Evolutionary conservation across 2,888 invertebrate genomes (phyloP).

Genomic region (Scrobipalpa atriplicella): DNA sequence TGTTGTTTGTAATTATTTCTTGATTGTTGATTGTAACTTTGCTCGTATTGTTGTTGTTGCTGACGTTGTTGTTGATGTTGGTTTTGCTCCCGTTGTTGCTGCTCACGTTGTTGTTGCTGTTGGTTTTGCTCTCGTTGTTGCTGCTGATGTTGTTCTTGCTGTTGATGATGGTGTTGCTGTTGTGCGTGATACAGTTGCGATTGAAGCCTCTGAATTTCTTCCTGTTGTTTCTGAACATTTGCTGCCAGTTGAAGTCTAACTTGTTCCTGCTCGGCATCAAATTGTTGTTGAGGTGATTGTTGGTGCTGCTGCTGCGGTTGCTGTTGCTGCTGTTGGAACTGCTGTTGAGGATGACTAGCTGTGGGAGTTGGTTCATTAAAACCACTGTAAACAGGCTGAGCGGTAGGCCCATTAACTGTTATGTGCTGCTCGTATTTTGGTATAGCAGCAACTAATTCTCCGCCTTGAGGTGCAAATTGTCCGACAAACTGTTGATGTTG

Average conservation of each 20-base stretch:
- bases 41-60: constrained; percentile 44
- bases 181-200: constrained; percentile 65
- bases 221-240: constrained; percentile 79
- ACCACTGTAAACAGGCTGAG: constrained; percentile 55
- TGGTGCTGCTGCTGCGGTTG: constrained; percentile 46
- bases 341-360: constrained; percentile 34
- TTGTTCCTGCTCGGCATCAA: constrained; percentile 70
- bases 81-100: constrained; percentile 43
- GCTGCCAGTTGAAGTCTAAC: constrained; percentile 69
- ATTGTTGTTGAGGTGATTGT: constrained; percentile 48
- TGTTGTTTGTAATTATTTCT: constrained; percentile 52
- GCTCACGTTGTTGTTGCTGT: constrained; percentile 49
- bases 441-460: constrained; percentile 89
- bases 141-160: constrained; percentile 43
- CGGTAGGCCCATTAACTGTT: constrained; percentile 76
- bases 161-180: constrained; percentile 58
- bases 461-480: constrained; percentile 84
- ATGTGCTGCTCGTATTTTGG: constrained; percentile 92
- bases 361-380: constrained; percentile 51
- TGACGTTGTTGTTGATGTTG: constrained; percentile 49
- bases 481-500: constrained; percentile 74
- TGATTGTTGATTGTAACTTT: constrained; percentile 46
- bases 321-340: constrained; percentile 41
- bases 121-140: constrained; percentile 44
- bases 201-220: constrained; percentile 78